Evolutionary conservation across 2,797 vertebrate species (phyloP).

Genomic region (Pangasius larnaudii): DNA sequence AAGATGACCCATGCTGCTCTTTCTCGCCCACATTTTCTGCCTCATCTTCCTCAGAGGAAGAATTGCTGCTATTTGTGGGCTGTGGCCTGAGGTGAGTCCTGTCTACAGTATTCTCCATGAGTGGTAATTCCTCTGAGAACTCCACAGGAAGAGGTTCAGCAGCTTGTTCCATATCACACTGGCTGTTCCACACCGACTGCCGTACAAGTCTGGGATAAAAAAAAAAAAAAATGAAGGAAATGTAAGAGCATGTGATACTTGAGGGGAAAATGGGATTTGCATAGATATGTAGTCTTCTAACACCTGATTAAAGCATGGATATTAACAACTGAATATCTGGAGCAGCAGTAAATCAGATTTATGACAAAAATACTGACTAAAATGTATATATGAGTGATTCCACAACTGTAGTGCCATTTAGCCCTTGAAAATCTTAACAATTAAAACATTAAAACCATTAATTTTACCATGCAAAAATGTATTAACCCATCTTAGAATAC

Average conservation of each 20-base stretch:
- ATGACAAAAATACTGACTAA: background rate
- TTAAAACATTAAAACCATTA: background rate
- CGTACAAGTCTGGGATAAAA: conserved; percentile 72
- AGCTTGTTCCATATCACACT: conserved; percentile 71
- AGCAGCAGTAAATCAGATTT: background rate
- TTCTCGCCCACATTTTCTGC: conserved; percentile 34
- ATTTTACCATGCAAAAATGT: background rate
- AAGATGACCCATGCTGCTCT: conserved; percentile 2
- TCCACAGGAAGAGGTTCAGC: conserved; percentile 70
- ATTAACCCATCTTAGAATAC: background rate
- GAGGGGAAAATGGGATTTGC: background rate
- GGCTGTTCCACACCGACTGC: conserved; percentile 72
- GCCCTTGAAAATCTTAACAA: background rate
- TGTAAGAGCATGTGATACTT: conserved; percentile 9
- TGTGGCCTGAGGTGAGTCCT: conserved; percentile 62
- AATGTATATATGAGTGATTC: background rate
- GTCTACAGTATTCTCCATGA: conserved; percentile 73
- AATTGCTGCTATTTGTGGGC: conserved; percentile 64
- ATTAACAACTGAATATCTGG: conserved; percentile 4
- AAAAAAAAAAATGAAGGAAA: conserved; percentile 1
- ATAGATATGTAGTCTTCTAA: conserved; percentile 12
- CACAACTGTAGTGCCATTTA: background rate
- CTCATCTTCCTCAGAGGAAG: conserved; percentile 27
- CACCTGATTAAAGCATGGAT: background rate
- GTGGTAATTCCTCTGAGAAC: conserved; percentile 76